Percentiles rank a stretch among this genome's conserved stretches.
These are phyloP conservation scores for Oscheius sp. DNA, from an alignment of 2,888 invertebrate genomes.

Conservation along the genomic window DNA sequence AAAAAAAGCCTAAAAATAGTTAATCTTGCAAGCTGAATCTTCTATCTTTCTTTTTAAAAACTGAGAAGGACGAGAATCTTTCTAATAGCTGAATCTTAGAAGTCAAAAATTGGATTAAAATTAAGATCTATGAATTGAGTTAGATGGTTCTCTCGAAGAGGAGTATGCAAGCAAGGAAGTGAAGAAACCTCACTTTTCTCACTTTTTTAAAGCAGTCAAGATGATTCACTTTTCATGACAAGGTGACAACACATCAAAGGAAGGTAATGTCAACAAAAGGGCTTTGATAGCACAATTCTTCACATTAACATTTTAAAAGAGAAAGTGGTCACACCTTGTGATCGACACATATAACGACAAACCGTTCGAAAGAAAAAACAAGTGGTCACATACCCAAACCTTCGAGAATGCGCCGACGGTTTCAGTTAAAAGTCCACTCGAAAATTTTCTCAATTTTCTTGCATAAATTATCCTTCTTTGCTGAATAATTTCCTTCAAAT, in stretches of 20 bases:
- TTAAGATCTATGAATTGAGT: neutral
- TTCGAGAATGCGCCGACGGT: neutral
- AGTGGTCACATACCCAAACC: neutral
- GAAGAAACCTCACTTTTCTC: conserved; percentile 7
- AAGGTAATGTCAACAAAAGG: conserved; percentile 7
- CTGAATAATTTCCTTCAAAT: neutral
- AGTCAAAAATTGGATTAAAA: conserved; percentile 6
- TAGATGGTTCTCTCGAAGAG: conserved; percentile 7
- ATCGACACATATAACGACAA: neutral
- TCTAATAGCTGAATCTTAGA: conserved; percentile 1
- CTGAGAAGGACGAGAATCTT: conserved; percentile 1
- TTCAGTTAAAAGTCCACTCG: neutral
- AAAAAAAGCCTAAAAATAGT: neutral
- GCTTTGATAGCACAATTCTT: neutral
- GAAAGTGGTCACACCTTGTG: neutral
- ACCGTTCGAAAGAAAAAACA: neutral
- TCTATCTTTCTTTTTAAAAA: conserved; percentile 6
- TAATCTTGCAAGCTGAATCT: neutral
- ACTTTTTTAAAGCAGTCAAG: conserved; percentile 5
- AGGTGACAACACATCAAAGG: neutral
- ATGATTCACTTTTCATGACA: conserved; percentile 1
- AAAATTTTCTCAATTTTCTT: neutral
- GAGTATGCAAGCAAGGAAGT: neutral
- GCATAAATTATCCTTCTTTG: neutral
- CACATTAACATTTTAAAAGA: neutral